Evolutionary conservation across 2,888 invertebrate genomes (phyloP), one percentile per base, ranked within the genome.

Genomic region (Tetanocera ferruginea): DNA sequence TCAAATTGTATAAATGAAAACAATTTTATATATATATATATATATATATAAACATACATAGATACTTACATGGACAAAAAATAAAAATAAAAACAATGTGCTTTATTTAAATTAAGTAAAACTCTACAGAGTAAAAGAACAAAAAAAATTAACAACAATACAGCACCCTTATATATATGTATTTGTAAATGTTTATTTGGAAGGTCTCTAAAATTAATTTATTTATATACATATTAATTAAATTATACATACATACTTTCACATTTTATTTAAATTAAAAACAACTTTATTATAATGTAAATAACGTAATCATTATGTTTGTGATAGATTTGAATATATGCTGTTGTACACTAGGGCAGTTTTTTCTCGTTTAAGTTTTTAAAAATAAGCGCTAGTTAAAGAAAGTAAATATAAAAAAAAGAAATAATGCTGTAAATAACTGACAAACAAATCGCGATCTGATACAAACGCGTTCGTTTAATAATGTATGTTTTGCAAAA

Each of bases 261-360:
- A 66, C 14, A n/a, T 31, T 55, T 57, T 17, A 72, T 19, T 19
- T 51, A 74, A 67, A 52, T 25, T 69, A 60, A 76, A 69, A 28
- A 43, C 43, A 62, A 25, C 62, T 60, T 43, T 23, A 51, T 51
- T 31, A 55, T 34, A 11, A 66, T 75, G 51, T 66, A 66, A 34
- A 75, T 66, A 66, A 17, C 19, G 23, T 67, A 51, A 67, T 67
- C 19, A 25, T 66, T 75, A 66, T 55, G 72, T 72, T 72, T 72
- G 72, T 72, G 72, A 72, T 72, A 72, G 51, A 72, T 72, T 72
- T 72, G n/a, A 57, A 28, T 72, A 52, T 14, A 34, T 31, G 23
- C 19, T 17, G n/a, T 28, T 49, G 14, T 51, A 17, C n/a, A 23
- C 55, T 19, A 17, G 3, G 1, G n/a, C 23, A 55, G 9, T 5